Percentiles rank a stretch among this genome's conserved stretches.
Conservation (phyloP, 2,888 invertebrate species). For the Plebejus argus region DNA sequence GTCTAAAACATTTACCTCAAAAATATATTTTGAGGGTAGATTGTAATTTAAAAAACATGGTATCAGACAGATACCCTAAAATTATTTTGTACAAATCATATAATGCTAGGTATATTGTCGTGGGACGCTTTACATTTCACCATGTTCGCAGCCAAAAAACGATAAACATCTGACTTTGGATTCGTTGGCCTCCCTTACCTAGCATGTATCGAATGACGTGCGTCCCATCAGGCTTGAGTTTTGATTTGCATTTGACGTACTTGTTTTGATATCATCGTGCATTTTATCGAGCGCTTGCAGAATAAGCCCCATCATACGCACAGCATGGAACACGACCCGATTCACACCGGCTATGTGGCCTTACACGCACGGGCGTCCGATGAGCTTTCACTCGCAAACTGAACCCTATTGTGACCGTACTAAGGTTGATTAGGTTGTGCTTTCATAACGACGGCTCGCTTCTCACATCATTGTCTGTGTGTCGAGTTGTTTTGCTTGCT, state of each 20-base stretch:
- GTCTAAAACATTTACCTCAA: neutral
- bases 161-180: neutral
- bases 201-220: constrained; percentile 15
- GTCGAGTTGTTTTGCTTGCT: constrained; percentile 78
- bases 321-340: constrained; percentile 72
- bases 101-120: neutral
- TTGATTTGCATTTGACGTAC: constrained; percentile 26
- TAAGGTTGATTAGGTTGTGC: constrained; percentile 67
- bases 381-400: constrained; percentile 61
- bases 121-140: neutral
- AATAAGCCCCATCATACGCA: constrained; percentile 47
- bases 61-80: neutral
- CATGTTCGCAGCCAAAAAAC: neutral
- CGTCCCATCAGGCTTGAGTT: constrained; percentile 24
- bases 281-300: constrained; percentile 16
- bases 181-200: constrained; percentile 9
- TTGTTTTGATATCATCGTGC: constrained; percentile 1
- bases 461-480: constrained; percentile 76
- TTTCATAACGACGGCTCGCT: constrained; percentile 74
- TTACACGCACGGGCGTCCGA: constrained; percentile 58
- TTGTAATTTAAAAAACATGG: neutral
- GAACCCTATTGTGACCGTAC: constrained; percentile 52
- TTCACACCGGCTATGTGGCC: constrained; percentile 75
- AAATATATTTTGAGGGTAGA: neutral
- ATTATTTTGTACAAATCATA: neutral